Base-by-base conservation (phyloP, 2,888 invertebrate species). In the Molorchus minor region DNA sequence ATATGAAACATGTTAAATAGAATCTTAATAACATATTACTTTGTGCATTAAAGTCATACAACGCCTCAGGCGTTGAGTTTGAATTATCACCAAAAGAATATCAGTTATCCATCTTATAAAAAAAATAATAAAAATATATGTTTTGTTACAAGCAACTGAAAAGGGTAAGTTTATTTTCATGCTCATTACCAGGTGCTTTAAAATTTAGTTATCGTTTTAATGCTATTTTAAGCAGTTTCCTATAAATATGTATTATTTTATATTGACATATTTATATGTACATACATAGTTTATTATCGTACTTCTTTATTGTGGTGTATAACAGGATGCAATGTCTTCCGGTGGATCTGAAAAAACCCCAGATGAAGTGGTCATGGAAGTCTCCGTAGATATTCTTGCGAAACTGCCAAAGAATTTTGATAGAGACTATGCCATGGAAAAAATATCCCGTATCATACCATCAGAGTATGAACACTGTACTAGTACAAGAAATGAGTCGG, bases 391-490 rank as follows among this genome's bases (percentile, higher is more conserved):
- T 72, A 89, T 96, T 61, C 80, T 95, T 7, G 79, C 83, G 3
- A 91, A 91, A 73, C 81, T 96, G 19, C 96, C 96, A 0, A 77
- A 79, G 19, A 84, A 89, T 80, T 89, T 87, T 82, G 84, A 88
- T 82, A 76, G 93, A 70, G 82, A 90, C 75, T 75, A 83, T 66
- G n/a, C n/a, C n/a, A n/a, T n/a, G n/a, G n/a, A n/a, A n/a, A n/a
- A 84, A 89, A 81, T 89, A 90, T 84, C 88, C 96, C 55, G 89
- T 93, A 56, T 77, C 84, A 68, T 86, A 96, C 81, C 81, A 88
- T 79, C 93, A 96, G 84, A 95, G 95, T 71, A 94, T 96, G 94
- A 96, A 96, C 74, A 96, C 96, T 0, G 96, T 96, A 0, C 83
- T 96, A 51, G 91, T 94, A 2, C 93, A 94, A 79, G 94, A 94